Percentiles rank a stretch among this genome's conserved stretches.
phyloP scores from a whole-genome alignment of 2,113 vertebrate genomes.

The Cettia cetti region DNA sequence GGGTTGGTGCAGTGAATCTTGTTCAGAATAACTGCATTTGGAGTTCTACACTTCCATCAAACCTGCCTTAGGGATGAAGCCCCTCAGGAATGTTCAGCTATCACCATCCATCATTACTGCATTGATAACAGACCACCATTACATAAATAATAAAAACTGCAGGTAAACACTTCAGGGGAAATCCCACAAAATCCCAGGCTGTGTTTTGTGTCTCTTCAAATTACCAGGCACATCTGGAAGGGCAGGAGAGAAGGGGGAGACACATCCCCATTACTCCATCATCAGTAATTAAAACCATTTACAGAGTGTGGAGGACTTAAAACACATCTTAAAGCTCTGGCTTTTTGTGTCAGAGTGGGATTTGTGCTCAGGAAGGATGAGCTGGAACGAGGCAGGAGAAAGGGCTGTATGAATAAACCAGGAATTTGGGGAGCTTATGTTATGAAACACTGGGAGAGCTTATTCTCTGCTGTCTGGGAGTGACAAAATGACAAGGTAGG shows the following conservation, averaged over 20 bases:
- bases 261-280: neutral
- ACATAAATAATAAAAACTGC: neutral
- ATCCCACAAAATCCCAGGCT: neutral
- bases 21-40: neutral
- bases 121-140: neutral
- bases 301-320: neutral
- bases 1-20: neutral
- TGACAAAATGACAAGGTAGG: neutral
- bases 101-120: neutral
- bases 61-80: neutral
- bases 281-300: neutral
- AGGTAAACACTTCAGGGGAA: neutral
- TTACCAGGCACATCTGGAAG: neutral
- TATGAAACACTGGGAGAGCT: neutral
- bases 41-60: neutral
- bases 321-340: neutral
- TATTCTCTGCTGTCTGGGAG: neutral
- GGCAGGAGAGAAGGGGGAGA: neutral
- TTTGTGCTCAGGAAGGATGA: neutral
- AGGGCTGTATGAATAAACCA: neutral
- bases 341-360: neutral
- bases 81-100: neutral
- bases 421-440: neutral
- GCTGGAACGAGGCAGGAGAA: neutral
- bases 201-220: neutral